Percentiles rank a stretch among this genome's conserved stretches.
phyloP scores from a whole-genome alignment of 2,888 invertebrate species.

The Harmothoe impar region DNA sequence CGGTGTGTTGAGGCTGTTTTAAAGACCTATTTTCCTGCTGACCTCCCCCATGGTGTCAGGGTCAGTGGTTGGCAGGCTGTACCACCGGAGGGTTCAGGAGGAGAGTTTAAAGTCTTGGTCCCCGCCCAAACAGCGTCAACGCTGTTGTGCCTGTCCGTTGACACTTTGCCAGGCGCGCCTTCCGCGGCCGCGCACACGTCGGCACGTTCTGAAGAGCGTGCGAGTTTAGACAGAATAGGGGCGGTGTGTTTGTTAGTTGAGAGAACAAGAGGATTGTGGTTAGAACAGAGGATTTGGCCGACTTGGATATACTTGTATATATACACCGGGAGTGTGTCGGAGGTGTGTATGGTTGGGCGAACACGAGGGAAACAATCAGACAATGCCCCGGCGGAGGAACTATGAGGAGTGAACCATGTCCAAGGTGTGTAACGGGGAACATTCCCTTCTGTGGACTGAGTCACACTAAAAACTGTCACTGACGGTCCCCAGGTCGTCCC shows the following conservation, averaged over 20 bases:
- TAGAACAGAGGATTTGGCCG: too few relatives aligned
- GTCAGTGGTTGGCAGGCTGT: neutral
- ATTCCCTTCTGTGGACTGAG: too few relatives aligned
- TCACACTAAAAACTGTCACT: too few relatives aligned
- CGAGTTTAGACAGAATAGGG: too few relatives aligned
- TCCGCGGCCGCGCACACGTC: neutral
- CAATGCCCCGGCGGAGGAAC: neutral
- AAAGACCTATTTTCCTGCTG: neutral
- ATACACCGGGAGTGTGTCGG: neutral
- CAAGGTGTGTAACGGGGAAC: too few relatives aligned
- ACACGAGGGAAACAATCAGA: neutral
- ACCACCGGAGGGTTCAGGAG: neutral
- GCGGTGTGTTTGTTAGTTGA: too few relatives aligned
- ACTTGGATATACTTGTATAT: too few relatives aligned
- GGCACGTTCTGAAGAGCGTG: neutral
- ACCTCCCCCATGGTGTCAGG: neutral
- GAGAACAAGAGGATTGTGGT: too few relatives aligned
- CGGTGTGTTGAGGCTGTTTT: neutral
- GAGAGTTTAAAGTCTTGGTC: conserved; percentile 1
- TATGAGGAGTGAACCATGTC: too few relatives aligned
- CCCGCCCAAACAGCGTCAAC: neutral
- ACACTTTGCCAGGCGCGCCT: neutral
- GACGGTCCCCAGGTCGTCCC: neutral
- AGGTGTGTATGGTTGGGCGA: neutral
- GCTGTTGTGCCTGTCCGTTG: neutral